Conservation (phyloP, 2,888 invertebrate species). For the Argyresthia albistria region DNA sequence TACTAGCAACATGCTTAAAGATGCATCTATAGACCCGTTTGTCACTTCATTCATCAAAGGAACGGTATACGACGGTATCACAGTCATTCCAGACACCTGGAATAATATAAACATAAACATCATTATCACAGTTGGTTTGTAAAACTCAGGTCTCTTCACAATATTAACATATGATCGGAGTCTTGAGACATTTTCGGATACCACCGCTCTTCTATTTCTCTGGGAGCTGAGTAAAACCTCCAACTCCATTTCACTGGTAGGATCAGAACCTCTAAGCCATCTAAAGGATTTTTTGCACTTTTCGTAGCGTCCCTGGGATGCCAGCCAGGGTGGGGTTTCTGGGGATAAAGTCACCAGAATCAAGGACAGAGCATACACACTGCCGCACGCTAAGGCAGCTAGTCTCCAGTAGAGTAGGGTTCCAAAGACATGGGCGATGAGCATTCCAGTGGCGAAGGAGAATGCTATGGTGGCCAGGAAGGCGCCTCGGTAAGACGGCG, state of each 20-base stretch:
- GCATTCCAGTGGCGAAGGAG: slow-evolving; percentile 75
- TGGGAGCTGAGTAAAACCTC: slow-evolving; percentile 50
- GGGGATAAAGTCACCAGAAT: slow-evolving; percentile 68
- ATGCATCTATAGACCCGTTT: slow-evolving; percentile 70
- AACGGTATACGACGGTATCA: slow-evolving; percentile 79
- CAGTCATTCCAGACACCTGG: slow-evolving; percentile 80
- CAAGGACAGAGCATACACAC: slow-evolving; percentile 59
- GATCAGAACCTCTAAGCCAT: slow-evolving; percentile 69
- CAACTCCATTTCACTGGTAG: slow-evolving; percentile 58
- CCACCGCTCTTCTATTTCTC: slow-evolving; percentile 47
- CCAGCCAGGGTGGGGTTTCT: slow-evolving; percentile 78
- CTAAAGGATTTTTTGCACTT: slow-evolving; percentile 72
- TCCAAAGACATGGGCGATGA: slow-evolving; percentile 76
- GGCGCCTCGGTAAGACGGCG: slow-evolving; percentile 74
- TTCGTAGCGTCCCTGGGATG: slow-evolving; percentile 60
- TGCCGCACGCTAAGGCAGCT: slow-evolving; percentile 66
- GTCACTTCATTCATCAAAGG: slow-evolving; percentile 74
- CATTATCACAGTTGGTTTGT: slow-evolving; percentile 74
- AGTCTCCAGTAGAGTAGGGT: slow-evolving; percentile 73
- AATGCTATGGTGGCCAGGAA: slow-evolving; percentile 75
- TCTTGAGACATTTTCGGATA: slow-evolving; percentile 35
- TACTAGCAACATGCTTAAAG: slow-evolving; percentile 76
- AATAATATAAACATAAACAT: slow-evolving; percentile 77
- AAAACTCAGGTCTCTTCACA: slow-evolving; percentile 61
- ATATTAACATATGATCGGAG: slow-evolving; percentile 33